A percentile compares a stretch with the other conserved stretches of the same genome.
Evolutionary conservation across 2,797 vertebrate species (phyloP).

Genomic region (Hippoglossus hippoglossus): DNA sequence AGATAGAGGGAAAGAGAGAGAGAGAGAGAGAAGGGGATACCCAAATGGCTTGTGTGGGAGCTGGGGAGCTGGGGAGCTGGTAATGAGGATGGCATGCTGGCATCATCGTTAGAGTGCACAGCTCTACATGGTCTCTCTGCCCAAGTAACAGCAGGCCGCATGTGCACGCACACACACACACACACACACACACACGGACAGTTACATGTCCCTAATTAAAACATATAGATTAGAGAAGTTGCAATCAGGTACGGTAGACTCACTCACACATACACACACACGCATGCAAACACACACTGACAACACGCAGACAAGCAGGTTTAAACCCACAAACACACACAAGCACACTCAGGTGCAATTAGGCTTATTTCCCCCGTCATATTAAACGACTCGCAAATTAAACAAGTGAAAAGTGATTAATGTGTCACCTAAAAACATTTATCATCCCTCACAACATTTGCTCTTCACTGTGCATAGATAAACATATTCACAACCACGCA

Average conservation of each 20-base stretch:
- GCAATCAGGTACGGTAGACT: conserved; percentile 26
- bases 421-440: conserved; percentile 14
- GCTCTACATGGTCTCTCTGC: conserved; percentile 67
- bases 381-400: conserved; percentile 17
- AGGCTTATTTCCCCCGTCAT: conserved; percentile 8
- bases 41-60: conserved; percentile 75
- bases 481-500: background rate
- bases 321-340: background rate
- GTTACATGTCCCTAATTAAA: conserved; percentile 71
- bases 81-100: conserved; percentile 79
- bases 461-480: background rate
- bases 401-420: conserved; percentile 12
- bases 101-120: conserved; percentile 73
- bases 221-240: conserved; percentile 64
- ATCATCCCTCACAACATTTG: background rate
- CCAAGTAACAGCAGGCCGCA: conserved; percentile 59
- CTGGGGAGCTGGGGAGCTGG: conserved; percentile 67
- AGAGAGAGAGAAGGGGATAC: conserved; percentile 39
- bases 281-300: conserved; percentile 10
- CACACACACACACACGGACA: conserved; percentile 1
- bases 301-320: background rate
- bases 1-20: background rate
- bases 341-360: conserved; percentile 5
- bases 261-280: conserved; percentile 21
- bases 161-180: background rate